Evolutionary conservation across 2,888 invertebrate genomes (phyloP), one percentile per base, ranked within the genome.

Genomic region (Aplocera efformata): DNA sequence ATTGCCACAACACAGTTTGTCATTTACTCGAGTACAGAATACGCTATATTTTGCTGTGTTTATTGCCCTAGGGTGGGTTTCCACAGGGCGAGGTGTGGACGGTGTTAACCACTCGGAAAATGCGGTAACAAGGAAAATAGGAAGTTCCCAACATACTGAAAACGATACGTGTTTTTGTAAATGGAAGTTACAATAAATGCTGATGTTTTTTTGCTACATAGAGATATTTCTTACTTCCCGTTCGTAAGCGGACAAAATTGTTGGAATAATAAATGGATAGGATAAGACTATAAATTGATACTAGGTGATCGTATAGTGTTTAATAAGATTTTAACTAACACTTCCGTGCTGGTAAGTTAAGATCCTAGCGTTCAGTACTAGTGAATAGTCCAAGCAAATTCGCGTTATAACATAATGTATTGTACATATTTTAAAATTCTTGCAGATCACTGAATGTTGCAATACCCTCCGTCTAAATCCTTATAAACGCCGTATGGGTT

Each of bases 1-100:
- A 66, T 55, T 58, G 57, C 60, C 51, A 47, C 55, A 51, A 58
- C 61, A 63, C 56, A 60, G 57, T 67, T 60, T 66, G 56, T 60
- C 56, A 60, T 65, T 63, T 61, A 49, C 49, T 50, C 49, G 50
- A 43, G 49, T 40, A 51, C 40, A 45, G 39, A 37, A 40, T 41
- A 42, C 38, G 35, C 38, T 45, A 46, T 43, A 48, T 51, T 53
- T 50, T 42, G 35, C 42, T 38, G 41, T 50, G 50, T 49, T 54
- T 53, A 56, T 54, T 56, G 35, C 50, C 41, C 30, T 10, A n/a
- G 36, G 42, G 48, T 35, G 41, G 42, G 37, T 42, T 50, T 45
- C 35, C 42, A 43, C 42, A 13, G 32, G 21, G 42, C 11, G 32
- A 41, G 43, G 48, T 41, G 36, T 38, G 42, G 42, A 52, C 41